A percentile compares a stretch with the other conserved stretches of the same genome.
Evolutionary conservation across 1,140 invertebrate species (phyloP).

Genomic region (Formica exsecta): DNA sequence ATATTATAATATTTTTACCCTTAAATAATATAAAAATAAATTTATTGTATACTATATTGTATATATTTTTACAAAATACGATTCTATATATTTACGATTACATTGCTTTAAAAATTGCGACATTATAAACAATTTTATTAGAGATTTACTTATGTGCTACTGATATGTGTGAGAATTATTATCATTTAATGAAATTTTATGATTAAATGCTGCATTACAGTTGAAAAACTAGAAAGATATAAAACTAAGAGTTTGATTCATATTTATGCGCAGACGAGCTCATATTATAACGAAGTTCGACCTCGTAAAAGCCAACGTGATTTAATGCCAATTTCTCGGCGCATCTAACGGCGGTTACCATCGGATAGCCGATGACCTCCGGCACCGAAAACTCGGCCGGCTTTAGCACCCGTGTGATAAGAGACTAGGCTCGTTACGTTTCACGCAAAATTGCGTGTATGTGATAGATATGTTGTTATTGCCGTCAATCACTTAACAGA

Average conservation of each 20-base stretch:
- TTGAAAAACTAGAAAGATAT: background rate
- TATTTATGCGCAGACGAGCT: conserved; percentile 27
- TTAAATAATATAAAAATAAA: background rate
- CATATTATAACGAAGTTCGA: conserved; percentile 47
- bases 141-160: background rate
- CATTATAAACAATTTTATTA: background rate
- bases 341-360: conserved; percentile 63
- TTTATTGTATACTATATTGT: background rate
- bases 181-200: background rate
- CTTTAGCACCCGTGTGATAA: conserved; percentile 24
- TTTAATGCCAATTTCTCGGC: conserved; percentile 73
- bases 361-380: conserved; percentile 76
- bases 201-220: conserved; percentile 20
- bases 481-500: background rate
- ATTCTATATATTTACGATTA: background rate
- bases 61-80: no score
- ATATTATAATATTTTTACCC: background rate
- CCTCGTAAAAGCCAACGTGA: conserved; percentile 57
- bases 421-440: conserved; percentile 19
- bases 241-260: background rate
- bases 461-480: background rate
- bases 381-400: conserved; percentile 7
- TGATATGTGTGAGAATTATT: background rate
- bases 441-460: background rate
- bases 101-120: background rate